Evolutionary conservation across 2,113 vertebrate genomes (phyloP), one percentile per base, ranked within the genome.

Genomic region (Lampris megalopsis): DNA sequence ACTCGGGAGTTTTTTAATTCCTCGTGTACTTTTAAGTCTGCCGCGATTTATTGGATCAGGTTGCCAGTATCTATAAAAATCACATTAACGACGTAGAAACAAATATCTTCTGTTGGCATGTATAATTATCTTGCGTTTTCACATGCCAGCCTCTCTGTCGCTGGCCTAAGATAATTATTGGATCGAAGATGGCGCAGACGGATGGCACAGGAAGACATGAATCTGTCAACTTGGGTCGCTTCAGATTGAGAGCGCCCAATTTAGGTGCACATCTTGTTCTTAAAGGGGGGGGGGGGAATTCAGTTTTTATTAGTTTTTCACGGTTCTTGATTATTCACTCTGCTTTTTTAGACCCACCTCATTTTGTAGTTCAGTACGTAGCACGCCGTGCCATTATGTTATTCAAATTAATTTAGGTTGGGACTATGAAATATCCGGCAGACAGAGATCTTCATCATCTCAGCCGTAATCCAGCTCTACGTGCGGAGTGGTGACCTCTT

Each of bases 51-150:
- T 91, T 91, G 91, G 91, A 90, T 91, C 89, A 88, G 92, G 91
- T 91, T 94, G 89, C 92, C 93, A 94, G 88, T 78, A 88, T 90
- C 89, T 91, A 89, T 92, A 89, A 91, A 93, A 92, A 94, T 92
- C 89, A 94, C 88, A 90, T 90, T 89, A 86, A 88, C 88, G 84
- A 91, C 75, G 63, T 85, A 88, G 87, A 92, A 92, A 90, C 86
- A 90, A 92, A 91, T 91, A 90, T 92, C 82, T 90, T 85, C 83
- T 78, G 72, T 91, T 92, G 89, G 91, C 93, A 91, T 91, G 93
- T 91, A 92, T 92, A 92, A 92, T 93, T 93, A 92, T 94, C 93
- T 91, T 88, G 77, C 81, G 75, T 90, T 94, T 92, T 93, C 91
- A 93, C 89, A 93, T 92, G 90, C 82, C 89, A 93, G 89, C 74